Conservation (phyloP, 2,888 invertebrate species). For the Perithous albicinctus region DNA sequence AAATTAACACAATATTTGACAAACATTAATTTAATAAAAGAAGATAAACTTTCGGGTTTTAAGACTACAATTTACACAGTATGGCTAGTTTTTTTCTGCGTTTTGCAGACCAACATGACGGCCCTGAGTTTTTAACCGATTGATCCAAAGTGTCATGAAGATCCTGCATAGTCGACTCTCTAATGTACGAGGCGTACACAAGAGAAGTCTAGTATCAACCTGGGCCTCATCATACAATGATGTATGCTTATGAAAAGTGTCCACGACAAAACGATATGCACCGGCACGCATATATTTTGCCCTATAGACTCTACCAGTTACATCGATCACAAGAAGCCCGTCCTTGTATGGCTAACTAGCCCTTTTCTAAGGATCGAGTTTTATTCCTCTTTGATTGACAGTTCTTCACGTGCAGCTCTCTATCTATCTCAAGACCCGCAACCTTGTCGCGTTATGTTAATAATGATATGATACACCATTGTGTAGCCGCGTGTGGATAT, state of each 20-base stretch:
- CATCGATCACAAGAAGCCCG: slow-evolving; percentile 48
- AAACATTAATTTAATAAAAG: not conserved
- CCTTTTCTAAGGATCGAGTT: slow-evolving; percentile 81
- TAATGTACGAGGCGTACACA: slow-evolving; percentile 15
- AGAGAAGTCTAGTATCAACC: slow-evolving; percentile 46
- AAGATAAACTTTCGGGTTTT: not conserved
- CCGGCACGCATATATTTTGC: slow-evolving; percentile 64
- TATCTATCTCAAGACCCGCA: slow-evolving; percentile 60
- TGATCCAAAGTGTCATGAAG: slow-evolving; percentile 42
- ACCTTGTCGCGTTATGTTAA: slow-evolving; percentile 82
- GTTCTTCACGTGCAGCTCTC: slow-evolving; percentile 71
- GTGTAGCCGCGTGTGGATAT: slow-evolving; percentile 75
- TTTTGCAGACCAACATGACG: not conserved
- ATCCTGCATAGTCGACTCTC: slow-evolving; percentile 36
- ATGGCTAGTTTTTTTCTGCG: not conserved
- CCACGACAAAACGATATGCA: slow-evolving; percentile 74
- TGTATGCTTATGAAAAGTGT: slow-evolving; percentile 67
- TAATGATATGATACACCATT: slow-evolving; percentile 82
- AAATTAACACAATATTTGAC: not conserved
- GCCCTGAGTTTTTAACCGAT: slow-evolving; percentile 30
- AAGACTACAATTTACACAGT: not conserved
- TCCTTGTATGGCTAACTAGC: slow-evolving; percentile 75
- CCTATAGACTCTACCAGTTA: slow-evolving; percentile 41
- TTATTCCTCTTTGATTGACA: slow-evolving; percentile 79
- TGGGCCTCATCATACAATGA: slow-evolving; percentile 64